phyloP scores from a whole-genome alignment of 30 jellyfish, hydroid and myxozoan genomes.

The Turritopsis rubra region DNA sequence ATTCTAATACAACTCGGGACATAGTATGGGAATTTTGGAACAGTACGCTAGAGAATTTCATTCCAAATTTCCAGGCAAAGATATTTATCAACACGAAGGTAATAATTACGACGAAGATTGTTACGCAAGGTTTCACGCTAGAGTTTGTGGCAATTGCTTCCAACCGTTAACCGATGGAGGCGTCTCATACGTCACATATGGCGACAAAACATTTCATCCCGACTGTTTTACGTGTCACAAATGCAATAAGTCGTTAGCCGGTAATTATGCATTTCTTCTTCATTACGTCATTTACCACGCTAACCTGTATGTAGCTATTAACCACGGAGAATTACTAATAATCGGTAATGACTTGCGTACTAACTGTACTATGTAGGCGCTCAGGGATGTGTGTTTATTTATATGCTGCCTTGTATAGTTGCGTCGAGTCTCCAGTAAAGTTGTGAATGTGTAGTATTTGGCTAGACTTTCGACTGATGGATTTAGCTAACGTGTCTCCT shows the following conservation, averaged over 20 bases:
- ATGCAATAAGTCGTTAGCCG: slow-evolving; percentile 24
- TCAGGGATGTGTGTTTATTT: too few species aligned
- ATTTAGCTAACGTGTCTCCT: neutral
- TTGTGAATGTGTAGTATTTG: too few species aligned
- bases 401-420: too few species aligned
- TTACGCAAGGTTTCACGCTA: slow-evolving; percentile 26
- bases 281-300: neutral
- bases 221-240: slow-evolving; percentile 20
- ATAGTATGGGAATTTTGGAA: neutral
- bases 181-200: slow-evolving; percentile 22
- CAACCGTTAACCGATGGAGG: slow-evolving; percentile 17
- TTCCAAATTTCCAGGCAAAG: slow-evolving; percentile 28
- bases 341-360: too few species aligned
- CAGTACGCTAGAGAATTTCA: neutral
- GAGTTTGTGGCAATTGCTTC: slow-evolving; percentile 9
- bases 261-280: neutral
- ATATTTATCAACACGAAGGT: slow-evolving; percentile 27
- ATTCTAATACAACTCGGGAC: neutral
- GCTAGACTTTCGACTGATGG: too few species aligned
- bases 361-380: too few species aligned
- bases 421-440: too few species aligned
- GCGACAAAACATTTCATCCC: slow-evolving; percentile 26
- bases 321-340: too few species aligned
- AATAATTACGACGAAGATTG: slow-evolving; percentile 32
- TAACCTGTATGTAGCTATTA: too few species aligned